phyloP scores from a whole-genome alignment of 2,888 invertebrate species.

The Tinea pellionella region DNA sequence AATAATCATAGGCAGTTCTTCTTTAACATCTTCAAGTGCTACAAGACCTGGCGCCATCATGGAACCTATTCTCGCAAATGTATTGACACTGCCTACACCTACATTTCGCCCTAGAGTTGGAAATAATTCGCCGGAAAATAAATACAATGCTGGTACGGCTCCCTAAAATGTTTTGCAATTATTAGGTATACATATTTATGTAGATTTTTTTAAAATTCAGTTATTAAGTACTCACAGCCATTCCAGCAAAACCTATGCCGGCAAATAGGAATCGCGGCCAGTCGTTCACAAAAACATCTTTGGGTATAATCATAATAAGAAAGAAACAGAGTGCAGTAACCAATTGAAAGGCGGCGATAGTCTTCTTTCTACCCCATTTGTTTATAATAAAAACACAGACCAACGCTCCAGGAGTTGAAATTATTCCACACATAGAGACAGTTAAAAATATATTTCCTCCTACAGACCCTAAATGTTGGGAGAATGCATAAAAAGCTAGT shows the following conservation, averaged over 20 bases:
- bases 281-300: slow-evolving; percentile 45
- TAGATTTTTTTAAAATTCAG: too few species aligned
- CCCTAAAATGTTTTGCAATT: slow-evolving; percentile 48
- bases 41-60: slow-evolving; percentile 66
- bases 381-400: slow-evolving; percentile 60
- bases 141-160: slow-evolving; percentile 70
- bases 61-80: slow-evolving; percentile 82
- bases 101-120: slow-evolving; percentile 83
- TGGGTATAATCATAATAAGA: slow-evolving; percentile 57
- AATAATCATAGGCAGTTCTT: slow-evolving; percentile 40
- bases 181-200: too few species aligned
- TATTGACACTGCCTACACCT: slow-evolving; percentile 79
- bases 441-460: slow-evolving; percentile 66
- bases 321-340: slow-evolving; percentile 61
- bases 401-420: slow-evolving; percentile 65
- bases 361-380: slow-evolving; percentile 58
- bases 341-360: slow-evolving; percentile 56
- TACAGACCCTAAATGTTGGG: slow-evolving; percentile 68
- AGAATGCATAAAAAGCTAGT: slow-evolving; percentile 69
- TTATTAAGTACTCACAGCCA: slow-evolving; percentile 72
- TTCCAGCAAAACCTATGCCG: slow-evolving; percentile 73
- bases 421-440: slow-evolving; percentile 62
- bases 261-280: slow-evolving; percentile 71
- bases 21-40: slow-evolving; percentile 31
- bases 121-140: slow-evolving; percentile 82